These are phyloP conservation scores for Lissocephala sabroskyi DNA, from an alignment of 2,888 invertebrate genomes.

Conservation along the genomic window DNA sequence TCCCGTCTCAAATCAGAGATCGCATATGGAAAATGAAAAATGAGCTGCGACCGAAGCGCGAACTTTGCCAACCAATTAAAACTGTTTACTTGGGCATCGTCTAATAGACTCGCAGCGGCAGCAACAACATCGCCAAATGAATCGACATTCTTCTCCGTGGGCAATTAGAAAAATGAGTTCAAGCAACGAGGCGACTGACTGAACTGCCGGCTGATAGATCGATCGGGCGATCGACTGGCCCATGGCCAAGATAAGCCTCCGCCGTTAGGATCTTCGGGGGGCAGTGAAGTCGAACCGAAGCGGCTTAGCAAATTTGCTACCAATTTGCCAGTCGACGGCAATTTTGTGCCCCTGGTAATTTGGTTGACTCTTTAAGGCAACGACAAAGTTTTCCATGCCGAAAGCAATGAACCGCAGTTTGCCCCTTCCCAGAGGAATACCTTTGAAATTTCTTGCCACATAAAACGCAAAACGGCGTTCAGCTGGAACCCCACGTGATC, in stretches of 20 bases:
- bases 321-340: neutral
- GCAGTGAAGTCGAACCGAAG: too few species aligned
- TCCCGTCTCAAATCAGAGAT: neutral
- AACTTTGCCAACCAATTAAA: conserved; percentile 36
- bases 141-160: conserved; percentile 58
- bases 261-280: too few species aligned
- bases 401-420: neutral
- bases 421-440: too few species aligned
- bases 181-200: conserved; percentile 23
- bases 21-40: neutral
- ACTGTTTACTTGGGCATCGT: conserved; percentile 19
- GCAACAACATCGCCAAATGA: conserved; percentile 26
- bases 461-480: conserved; percentile 20
- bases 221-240: neutral
- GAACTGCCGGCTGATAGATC: neutral
- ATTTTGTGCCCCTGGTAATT: too few species aligned
- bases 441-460: conserved; percentile 18
- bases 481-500: too few species aligned
- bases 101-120: conserved; percentile 29
- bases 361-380: too few species aligned
- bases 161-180: conserved; percentile 62
- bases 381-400: too few species aligned
- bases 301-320: too few species aligned
- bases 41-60: too few species aligned
- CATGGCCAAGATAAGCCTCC: neutral